Base-by-base conservation (phyloP, 2,797 vertebrate species). In the Perdix hodgsoniae region DNA sequence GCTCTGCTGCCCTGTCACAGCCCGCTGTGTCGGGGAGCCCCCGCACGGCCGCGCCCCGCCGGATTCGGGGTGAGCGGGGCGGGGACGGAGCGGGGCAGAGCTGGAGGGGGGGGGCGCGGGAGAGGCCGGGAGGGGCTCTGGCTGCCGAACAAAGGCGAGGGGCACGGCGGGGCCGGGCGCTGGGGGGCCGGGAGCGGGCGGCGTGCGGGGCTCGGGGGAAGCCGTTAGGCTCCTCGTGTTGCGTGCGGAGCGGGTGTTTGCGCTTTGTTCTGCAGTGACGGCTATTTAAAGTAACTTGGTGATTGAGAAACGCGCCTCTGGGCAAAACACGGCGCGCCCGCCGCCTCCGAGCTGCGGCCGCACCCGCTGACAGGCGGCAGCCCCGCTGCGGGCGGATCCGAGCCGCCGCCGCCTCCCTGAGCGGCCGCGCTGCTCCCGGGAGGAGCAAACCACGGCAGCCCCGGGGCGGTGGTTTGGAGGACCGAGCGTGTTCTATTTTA, bases 91-190 rank as follows among this genome's bases (percentile, higher is more conserved):
- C 6, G 14, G 77, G n/a, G 22, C 12, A 19, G 31, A 26, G 10
- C 40, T 14, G 39, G 64, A 33, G 83, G 89, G 91, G 10, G 39
- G 64, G 37, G 83, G 89, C 89, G 10, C 61, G 35, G 56, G 24
- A 61, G 73, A 75, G 24, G 87, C 70, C 57, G 64, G 71, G 27
- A 37, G 50, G 50, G 22, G 71, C 49, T 73, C 10, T 26, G 7
- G 45, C n/a, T 42, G 79, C 29, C 85, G 69, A 24, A 95, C 94
- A 95, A 96, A 96, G 89, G 77, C 22, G 44, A 26, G 2, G 57
- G 52, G 52, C 52, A 6, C 52, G 52, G 50, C 26, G 26, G 50
- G 50, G 27, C 27, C 14, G 49, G 14, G 13, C 24, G 49, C 49
- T 15, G 57, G 9, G n/a, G n/a, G 22, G 57, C 22, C 6, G 33